Evolutionary conservation across 2,113 vertebrate genomes (phyloP).

Genomic region (Tychaedon coryphoeus): DNA sequence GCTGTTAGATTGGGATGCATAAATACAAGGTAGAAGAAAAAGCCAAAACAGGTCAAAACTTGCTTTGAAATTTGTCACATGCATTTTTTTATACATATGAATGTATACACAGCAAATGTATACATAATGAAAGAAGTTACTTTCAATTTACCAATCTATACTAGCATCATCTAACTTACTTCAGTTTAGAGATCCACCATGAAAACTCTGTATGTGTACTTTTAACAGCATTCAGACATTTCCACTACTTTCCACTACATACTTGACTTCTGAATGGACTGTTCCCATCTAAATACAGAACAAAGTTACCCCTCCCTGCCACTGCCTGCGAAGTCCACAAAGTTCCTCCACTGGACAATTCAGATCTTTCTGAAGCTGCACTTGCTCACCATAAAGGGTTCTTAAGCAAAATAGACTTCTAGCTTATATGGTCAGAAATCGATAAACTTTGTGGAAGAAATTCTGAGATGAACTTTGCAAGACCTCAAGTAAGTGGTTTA

Average conservation of each 20-base stretch:
- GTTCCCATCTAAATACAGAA: background rate
- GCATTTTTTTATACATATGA: background rate
- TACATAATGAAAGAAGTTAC: background rate
- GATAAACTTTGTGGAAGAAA: background rate
- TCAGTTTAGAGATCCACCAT: background rate
- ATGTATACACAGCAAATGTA: background rate
- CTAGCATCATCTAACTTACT: background rate
- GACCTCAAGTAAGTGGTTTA: background rate
- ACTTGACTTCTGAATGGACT: background rate
- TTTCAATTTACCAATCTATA: background rate
- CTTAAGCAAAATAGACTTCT: background rate
- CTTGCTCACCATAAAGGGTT: background rate
- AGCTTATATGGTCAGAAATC: background rate
- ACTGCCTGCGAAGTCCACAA: background rate
- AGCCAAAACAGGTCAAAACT: background rate
- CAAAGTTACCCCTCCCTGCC: accelerated
- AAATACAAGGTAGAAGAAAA: background rate
- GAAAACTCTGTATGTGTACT: background rate
- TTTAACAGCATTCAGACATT: background rate
- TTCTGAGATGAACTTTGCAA: background rate
- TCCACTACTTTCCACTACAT: background rate
- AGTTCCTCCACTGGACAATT: background rate
- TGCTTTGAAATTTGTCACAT: background rate
- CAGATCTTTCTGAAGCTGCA: background rate
- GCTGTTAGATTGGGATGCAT: background rate